Percentiles rank a stretch among this genome's conserved stretches.
phyloP scores from a whole-genome alignment of 1,140 invertebrate species.

The Bombus confusus region DNA sequence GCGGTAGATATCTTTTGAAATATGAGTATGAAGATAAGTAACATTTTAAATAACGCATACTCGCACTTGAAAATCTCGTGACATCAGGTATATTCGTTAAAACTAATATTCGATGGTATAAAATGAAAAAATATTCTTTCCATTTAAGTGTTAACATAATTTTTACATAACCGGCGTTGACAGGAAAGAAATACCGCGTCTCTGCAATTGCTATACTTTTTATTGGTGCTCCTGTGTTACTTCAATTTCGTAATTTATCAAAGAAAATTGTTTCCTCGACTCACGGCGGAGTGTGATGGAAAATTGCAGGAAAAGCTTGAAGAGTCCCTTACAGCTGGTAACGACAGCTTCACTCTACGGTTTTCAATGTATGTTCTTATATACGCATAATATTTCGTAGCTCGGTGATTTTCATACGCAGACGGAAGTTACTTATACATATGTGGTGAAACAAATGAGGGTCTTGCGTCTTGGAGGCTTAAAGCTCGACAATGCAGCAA shows the following conservation, averaged over 20 bases:
- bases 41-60: neutral
- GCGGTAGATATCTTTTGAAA: constrained; percentile 1
- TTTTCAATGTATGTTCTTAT: neutral
- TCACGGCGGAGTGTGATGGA: neutral
- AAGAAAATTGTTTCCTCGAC: neutral
- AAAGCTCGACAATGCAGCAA: neutral
- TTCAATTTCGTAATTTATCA: neutral
- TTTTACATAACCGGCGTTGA: too few relatives aligned
- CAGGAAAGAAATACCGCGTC: neutral
- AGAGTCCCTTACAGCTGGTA: neutral
- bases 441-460: constrained; percentile 24
- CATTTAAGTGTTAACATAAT: too few relatives aligned
- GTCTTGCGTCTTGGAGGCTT: neutral
- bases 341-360: neutral
- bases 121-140: too few relatives aligned
- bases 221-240: neutral
- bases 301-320: neutral
- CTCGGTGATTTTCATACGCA: constrained; percentile 1
- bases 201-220: neutral
- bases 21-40: neutral
- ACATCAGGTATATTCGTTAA: too few relatives aligned
- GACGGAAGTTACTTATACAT: neutral
- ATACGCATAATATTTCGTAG: neutral
- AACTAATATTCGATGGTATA: too few relatives aligned
- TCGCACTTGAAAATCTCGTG: too few relatives aligned